Evolutionary conservation across 2,888 invertebrate genomes (phyloP).

Genomic region (Oscheius sp.): DNA sequence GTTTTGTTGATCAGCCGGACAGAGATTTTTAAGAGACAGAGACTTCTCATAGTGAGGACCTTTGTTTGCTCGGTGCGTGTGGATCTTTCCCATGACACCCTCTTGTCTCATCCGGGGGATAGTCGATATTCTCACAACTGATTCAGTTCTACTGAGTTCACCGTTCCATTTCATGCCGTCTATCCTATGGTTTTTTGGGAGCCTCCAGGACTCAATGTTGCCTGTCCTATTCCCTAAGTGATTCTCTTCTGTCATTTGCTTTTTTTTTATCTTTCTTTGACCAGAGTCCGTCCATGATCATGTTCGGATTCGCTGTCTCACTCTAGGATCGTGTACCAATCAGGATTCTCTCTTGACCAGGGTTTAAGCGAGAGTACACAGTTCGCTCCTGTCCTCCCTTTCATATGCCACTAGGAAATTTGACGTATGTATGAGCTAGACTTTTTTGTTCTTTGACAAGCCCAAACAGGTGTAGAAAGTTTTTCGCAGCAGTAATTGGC

Average conservation of each 20-base stretch:
- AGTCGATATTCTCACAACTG: constrained; percentile 15
- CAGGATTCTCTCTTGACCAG: too few species aligned
- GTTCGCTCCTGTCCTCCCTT: too few species aligned
- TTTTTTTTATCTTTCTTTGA: not conserved
- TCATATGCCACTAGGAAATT: too few species aligned
- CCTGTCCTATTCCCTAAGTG: not conserved
- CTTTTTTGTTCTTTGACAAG: too few species aligned
- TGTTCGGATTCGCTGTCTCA: not conserved
- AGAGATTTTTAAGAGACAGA: not conserved
- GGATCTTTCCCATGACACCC: constrained; percentile 30
- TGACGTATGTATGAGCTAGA: too few species aligned
- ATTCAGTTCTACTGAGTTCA: not conserved
- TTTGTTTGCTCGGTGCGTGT: constrained; percentile 24
- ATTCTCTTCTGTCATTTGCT: not conserved
- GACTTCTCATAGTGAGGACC: not conserved
- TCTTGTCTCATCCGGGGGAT: constrained; percentile 27
- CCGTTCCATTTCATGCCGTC: not conserved
- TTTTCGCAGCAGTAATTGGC: too few species aligned
- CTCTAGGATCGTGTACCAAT: too few species aligned
- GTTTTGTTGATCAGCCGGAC: too few species aligned
- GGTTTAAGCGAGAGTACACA: too few species aligned
- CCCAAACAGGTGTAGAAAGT: too few species aligned
- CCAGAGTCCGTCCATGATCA: not conserved
- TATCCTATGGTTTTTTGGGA: too few species aligned
- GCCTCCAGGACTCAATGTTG: too few species aligned